phyloP scores from a whole-genome alignment of 2,797 vertebrate species.

The Oreochromis grahami region DNA sequence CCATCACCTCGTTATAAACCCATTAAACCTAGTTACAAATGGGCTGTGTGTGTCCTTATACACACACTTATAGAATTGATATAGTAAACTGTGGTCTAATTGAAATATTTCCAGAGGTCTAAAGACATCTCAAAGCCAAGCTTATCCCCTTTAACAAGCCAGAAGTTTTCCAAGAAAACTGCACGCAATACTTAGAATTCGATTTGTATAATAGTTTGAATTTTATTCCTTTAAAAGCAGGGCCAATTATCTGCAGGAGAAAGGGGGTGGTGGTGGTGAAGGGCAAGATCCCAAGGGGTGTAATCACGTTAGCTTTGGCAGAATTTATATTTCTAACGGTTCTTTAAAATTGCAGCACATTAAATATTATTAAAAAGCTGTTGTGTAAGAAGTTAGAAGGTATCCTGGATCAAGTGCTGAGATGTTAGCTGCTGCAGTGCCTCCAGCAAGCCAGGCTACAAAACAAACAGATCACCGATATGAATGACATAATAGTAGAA shows the following conservation, averaged over 20 bases:
- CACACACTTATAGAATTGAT: background rate
- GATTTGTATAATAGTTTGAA: background rate
- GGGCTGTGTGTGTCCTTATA: background rate
- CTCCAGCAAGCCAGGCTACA: background rate
- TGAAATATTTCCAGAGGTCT: slow-evolving; percentile 45
- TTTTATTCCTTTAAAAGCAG: slow-evolving; percentile 38
- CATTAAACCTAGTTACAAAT: slow-evolving; percentile 34
- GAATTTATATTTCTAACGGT: slow-evolving; percentile 47
- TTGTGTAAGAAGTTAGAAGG: slow-evolving; percentile 21
- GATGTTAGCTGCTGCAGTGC: background rate
- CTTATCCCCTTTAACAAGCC: slow-evolving; percentile 29
- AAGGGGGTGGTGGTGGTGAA: background rate
- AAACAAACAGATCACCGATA: slow-evolving; percentile 13
- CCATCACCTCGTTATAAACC: slow-evolving; percentile 25
- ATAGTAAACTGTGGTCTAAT: slow-evolving; percentile 11
- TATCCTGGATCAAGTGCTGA: slow-evolving; percentile 32
- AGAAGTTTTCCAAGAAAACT: slow-evolving; percentile 46
- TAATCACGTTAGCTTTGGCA: slow-evolving; percentile 61
- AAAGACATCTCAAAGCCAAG: slow-evolving; percentile 28
- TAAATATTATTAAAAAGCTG: slow-evolving; percentile 64
- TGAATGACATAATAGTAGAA: background rate
- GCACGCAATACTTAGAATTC: background rate
- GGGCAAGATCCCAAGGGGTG: slow-evolving; percentile 32
- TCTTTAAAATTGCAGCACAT: slow-evolving; percentile 60
- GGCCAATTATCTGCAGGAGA: background rate